phyloP scores from a whole-genome alignment of 2,888 invertebrate genomes.

The Sarcophaga variegata region DNA sequence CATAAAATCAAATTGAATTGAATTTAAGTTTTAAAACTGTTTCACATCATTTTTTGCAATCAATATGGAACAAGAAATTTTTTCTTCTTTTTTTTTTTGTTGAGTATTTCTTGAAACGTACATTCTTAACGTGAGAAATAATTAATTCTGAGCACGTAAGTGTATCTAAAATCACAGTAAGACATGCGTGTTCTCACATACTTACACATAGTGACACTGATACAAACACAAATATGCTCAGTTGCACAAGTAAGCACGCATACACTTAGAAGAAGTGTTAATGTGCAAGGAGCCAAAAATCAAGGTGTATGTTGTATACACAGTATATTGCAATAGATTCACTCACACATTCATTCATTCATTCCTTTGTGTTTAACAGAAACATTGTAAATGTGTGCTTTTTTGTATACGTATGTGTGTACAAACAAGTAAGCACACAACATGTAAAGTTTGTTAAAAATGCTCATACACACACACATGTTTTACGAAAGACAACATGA shows the following conservation, averaged over 20 bases:
- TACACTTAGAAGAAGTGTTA: slow-evolving; percentile 11
- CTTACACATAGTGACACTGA: not conserved
- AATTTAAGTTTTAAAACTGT: slow-evolving; percentile 2
- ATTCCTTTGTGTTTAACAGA: slow-evolving; percentile 40
- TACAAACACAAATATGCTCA: not conserved
- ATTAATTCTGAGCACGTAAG: slow-evolving; percentile 58
- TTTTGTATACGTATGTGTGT: not conserved
- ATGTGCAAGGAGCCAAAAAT: slow-evolving; percentile 44
- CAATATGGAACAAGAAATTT: not conserved
- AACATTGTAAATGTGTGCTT: not conserved
- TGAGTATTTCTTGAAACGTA: not conserved
- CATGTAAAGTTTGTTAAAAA: slow-evolving; percentile 14
- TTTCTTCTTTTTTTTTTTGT: not conserved
- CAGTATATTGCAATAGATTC: slow-evolving; percentile 23
- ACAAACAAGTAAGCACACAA: not conserved
- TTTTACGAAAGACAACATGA: not conserved
- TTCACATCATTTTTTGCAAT: not conserved
- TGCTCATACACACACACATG: not conserved
- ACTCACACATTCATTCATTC: not conserved
- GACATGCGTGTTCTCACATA: slow-evolving; percentile 46
- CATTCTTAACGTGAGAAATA: slow-evolving; percentile 14
- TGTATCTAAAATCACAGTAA: slow-evolving; percentile 53
- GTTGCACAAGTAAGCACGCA: not conserved
- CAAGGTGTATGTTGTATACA: slow-evolving; percentile 40
- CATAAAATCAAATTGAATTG: not conserved